Evolutionary conservation across 2,797 vertebrate genomes (phyloP).

Genomic region (Syngnathus rostellatus): DNA sequence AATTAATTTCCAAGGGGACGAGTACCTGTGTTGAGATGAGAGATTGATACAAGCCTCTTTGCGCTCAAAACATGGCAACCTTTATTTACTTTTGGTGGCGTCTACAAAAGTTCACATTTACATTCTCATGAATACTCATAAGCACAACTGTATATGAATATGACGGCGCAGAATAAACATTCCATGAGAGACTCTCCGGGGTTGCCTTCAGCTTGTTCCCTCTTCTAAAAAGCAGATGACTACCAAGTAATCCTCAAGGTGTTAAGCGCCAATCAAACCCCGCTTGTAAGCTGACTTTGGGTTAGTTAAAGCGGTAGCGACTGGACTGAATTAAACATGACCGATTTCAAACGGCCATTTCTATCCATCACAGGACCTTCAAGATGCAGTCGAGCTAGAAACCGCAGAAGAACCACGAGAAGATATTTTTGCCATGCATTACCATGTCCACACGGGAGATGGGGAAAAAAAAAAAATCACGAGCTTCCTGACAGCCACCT

Average conservation of each 20-base stretch:
- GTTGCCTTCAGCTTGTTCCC: conserved; percentile 22
- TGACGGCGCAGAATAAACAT: conserved; percentile 27
- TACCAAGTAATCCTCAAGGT: not conserved
- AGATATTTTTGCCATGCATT: not conserved
- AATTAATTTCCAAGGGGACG: conserved; percentile 66
- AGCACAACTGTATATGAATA: conserved; percentile 3
- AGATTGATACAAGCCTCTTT: conserved; percentile 43
- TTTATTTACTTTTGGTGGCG: conserved; percentile 39
- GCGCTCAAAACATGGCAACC: conserved; percentile 24
- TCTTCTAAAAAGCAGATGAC: conserved; percentile 5
- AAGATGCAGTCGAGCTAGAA: not conserved
- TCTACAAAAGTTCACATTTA: conserved; percentile 41
- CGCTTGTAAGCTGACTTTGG: conserved; percentile 13
- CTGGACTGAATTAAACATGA: conserved; percentile 1
- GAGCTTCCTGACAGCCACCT: no score
- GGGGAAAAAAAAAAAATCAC: no score
- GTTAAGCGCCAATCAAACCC: not conserved
- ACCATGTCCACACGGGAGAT: not conserved
- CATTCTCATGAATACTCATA: conserved; percentile 49
- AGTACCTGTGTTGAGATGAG: conserved; percentile 38
- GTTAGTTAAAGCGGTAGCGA: conserved; percentile 2
- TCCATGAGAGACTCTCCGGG: conserved; percentile 18
- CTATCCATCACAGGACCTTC: not conserved
- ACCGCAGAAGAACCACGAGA: not conserved
- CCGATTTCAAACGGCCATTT: not conserved